Conservation (phyloP, 2,888 invertebrate species). For the Deroplatys truncata region DNA sequence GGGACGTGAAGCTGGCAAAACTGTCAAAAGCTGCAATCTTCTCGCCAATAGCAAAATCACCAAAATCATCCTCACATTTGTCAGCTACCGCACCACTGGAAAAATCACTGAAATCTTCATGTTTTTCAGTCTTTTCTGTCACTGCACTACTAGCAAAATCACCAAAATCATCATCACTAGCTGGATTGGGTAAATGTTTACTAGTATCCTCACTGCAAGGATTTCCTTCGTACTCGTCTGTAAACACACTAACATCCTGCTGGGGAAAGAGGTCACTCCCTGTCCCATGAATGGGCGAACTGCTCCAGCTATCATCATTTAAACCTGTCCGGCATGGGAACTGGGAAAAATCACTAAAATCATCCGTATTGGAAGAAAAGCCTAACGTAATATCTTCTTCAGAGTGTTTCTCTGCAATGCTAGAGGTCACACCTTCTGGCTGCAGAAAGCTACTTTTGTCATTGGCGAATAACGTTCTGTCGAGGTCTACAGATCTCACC, state of each 20-base stretch:
- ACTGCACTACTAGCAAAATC: neutral
- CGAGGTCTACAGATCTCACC: slow-evolving; percentile 9
- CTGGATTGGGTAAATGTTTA: neutral
- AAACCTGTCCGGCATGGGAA: slow-evolving; percentile 4
- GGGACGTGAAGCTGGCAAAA: neutral
- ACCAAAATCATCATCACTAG: neutral
- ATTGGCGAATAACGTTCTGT: slow-evolving; percentile 1
- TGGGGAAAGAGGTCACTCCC: neutral
- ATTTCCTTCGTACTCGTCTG: neutral
- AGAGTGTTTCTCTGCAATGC: neutral
- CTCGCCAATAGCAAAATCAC: slow-evolving; percentile 42
- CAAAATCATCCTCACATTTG: slow-evolving; percentile 41
- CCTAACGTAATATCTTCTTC: neutral
- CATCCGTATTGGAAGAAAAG: neutral
- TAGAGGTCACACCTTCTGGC: neutral
- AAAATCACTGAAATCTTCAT: slow-evolving; percentile 30
- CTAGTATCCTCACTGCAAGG: neutral
- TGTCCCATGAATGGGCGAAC: neutral
- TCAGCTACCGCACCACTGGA: neutral
- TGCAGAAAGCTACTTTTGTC: neutral
- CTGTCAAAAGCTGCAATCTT: neutral
- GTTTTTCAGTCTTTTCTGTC: neutral
- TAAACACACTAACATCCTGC: neutral
- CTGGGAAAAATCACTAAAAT: slow-evolving; percentile 26
- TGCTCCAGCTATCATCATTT: neutral